phyloP scores from a whole-genome alignment of 2,113 vertebrate genomes.

The Rhinoptilus africanus region DNA sequence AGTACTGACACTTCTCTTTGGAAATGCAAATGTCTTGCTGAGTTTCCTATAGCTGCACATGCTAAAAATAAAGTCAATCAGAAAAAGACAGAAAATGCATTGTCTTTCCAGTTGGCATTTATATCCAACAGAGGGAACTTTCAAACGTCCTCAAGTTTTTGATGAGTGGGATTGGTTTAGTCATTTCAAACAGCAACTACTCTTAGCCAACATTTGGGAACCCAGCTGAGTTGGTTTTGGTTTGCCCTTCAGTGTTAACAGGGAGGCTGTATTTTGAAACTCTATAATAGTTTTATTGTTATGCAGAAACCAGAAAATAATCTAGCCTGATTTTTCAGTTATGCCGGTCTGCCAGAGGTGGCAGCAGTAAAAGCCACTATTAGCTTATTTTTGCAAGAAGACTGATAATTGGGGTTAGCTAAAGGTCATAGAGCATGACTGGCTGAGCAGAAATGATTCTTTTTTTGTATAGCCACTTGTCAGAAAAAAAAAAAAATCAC shows the following conservation, averaged over 20 bases:
- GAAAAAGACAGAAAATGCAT: background rate
- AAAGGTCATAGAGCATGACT: background rate
- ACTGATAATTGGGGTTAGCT: background rate
- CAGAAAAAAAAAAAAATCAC: background rate
- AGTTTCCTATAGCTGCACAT: background rate
- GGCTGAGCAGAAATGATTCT: background rate
- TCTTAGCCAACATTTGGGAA: background rate
- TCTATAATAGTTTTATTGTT: background rate
- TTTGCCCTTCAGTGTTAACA: background rate
- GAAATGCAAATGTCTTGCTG: background rate
- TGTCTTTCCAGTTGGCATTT: background rate
- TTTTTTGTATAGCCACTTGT: background rate
- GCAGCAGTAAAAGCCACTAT: background rate
- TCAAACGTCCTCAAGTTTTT: background rate
- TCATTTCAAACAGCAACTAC: background rate
- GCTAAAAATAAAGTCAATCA: background rate
- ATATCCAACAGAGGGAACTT: background rate
- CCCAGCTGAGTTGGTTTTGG: background rate
- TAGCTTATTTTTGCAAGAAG: background rate
- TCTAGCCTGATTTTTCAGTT: background rate
- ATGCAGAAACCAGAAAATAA: background rate
- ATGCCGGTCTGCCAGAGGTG: background rate
- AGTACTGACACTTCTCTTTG: background rate
- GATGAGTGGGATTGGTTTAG: background rate
- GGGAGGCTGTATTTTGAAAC: background rate